Conservation (phyloP, 1,140 invertebrate genomes). For the Euura saliciscinereae region DNA sequence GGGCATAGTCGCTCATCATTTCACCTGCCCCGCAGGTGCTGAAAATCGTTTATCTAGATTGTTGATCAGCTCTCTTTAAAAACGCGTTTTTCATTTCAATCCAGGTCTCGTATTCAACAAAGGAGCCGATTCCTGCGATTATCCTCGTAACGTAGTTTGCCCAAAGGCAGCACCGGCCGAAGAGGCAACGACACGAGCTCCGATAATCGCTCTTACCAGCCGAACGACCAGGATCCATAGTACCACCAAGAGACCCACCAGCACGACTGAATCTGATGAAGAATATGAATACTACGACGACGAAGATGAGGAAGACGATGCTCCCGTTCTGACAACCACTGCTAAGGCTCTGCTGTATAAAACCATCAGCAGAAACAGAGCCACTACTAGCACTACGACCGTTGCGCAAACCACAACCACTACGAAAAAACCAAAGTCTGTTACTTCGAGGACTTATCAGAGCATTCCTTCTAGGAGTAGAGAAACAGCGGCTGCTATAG, state of each 20-base stretch:
- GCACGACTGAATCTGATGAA: conserved; percentile 44
- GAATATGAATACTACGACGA: conserved; percentile 67
- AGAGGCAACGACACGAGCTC: conserved; percentile 56
- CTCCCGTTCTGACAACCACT: conserved; percentile 40
- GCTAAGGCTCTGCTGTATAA: conserved; percentile 50
- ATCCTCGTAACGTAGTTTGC: conserved; percentile 86
- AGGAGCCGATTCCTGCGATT: conserved; percentile 89
- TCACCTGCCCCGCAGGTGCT: conserved; percentile 87
- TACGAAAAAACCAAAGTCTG: conserved; percentile 16
- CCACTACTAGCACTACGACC: conserved; percentile 35
- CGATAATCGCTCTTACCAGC: conserved; percentile 59
- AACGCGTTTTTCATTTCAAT: conserved; percentile 19
- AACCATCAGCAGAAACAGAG: conserved; percentile 50
- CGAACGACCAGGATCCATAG: conserved; percentile 52
- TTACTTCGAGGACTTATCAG: not conserved
- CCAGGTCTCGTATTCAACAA: conserved; percentile 89
- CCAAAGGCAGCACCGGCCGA: conserved; percentile 58
- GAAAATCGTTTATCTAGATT: conserved; percentile 12
- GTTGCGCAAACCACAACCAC: conserved; percentile 22
- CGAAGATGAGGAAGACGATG: conserved; percentile 63
- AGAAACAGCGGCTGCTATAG: not conserved
- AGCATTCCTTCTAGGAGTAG: not conserved
- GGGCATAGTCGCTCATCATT: conserved; percentile 90
- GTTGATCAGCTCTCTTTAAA: not conserved
- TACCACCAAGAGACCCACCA: conserved; percentile 60